A percentile compares a stretch with the other conserved stretches of the same genome.
These are phyloP conservation scores for Morpho helenor DNA, from an alignment of 2,888 invertebrate species.

Conservation along the genomic window DNA sequence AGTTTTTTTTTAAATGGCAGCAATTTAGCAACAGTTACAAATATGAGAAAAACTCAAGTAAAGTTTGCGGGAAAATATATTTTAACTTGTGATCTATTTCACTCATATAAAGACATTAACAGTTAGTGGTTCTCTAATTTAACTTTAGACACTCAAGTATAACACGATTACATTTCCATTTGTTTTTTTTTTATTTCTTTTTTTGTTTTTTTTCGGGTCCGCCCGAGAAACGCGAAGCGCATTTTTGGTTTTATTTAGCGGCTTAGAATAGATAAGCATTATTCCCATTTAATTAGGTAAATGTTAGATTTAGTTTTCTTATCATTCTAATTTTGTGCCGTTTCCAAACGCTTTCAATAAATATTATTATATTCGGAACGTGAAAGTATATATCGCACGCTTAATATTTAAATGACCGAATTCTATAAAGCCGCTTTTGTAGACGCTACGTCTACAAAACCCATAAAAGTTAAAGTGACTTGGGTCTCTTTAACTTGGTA, in stretches of 20 bases:
- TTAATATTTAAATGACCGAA: too few relatives aligned
- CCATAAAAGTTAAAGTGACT: too few relatives aligned
- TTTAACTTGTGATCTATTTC: conserved; percentile 68
- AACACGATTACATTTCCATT: conserved; percentile 68
- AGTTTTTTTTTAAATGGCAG: too few relatives aligned
- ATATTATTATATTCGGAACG: too few relatives aligned
- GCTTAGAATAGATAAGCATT: conserved; percentile 68
- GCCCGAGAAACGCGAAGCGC: conserved; percentile 49
- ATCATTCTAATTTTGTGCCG: conserved; percentile 42
- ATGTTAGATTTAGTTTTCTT: conserved; percentile 40
- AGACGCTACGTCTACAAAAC: too few relatives aligned
- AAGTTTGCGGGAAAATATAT: conserved; percentile 1
- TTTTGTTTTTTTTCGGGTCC: conserved; percentile 42
- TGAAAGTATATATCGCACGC: too few relatives aligned
- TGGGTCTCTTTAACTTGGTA: too few relatives aligned
- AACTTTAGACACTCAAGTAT: conserved; percentile 61
- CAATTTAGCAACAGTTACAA: neutral
- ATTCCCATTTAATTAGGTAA: conserved; percentile 58
- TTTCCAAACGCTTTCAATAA: conserved; percentile 45
- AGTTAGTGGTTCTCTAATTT: conserved; percentile 59
- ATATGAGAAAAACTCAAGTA: neutral
- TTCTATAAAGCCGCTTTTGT: too few relatives aligned
- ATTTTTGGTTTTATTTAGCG: conserved; percentile 48
- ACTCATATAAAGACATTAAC: conserved; percentile 78
- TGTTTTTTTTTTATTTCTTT: conserved; percentile 38